Conservation (phyloP, 2,797 vertebrate genomes). For the Falco columbarius region DNA sequence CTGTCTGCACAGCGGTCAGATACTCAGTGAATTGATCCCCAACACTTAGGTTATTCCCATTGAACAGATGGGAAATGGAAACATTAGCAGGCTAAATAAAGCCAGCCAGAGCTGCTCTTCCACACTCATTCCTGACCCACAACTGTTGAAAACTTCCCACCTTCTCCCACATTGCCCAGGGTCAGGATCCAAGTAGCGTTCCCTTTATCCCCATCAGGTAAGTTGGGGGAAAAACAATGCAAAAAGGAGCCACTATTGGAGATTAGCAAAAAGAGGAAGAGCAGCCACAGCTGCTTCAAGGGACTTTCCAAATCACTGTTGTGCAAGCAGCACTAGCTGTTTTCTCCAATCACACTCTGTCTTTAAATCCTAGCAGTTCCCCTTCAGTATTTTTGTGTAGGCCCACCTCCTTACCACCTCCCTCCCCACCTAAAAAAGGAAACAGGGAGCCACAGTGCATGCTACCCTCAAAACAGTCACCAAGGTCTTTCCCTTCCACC, state of each 20-base stretch:
- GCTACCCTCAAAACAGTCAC: background rate
- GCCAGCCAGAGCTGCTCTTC: background rate
- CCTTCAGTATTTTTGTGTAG: background rate
- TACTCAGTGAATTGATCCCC: conserved; percentile 49
- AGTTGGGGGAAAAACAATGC: rapidly evolving
- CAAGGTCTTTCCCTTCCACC: background rate
- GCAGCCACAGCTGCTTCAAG: background rate
- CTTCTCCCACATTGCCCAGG: background rate
- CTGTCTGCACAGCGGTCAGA: conserved; percentile 14
- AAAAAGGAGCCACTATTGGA: background rate
- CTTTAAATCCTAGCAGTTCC: background rate
- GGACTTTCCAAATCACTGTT: background rate
- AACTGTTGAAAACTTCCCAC: background rate
- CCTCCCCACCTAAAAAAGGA: background rate
- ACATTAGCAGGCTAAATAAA: conserved; percentile 35
- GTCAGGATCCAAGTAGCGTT: background rate
- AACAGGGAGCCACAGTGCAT: background rate
- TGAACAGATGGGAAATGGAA: conserved; percentile 58
- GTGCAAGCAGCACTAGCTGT: background rate
- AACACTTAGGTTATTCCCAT: conserved; percentile 27
- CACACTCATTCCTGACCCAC: background rate
- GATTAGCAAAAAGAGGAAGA: conserved; percentile 29
- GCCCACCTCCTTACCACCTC: background rate
- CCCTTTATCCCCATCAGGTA: background rate
- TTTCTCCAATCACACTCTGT: background rate